Percentiles rank a stretch among this genome's conserved stretches.
Conservation (phyloP, 2,113 vertebrate species). For the Albula glossodonta region DNA sequence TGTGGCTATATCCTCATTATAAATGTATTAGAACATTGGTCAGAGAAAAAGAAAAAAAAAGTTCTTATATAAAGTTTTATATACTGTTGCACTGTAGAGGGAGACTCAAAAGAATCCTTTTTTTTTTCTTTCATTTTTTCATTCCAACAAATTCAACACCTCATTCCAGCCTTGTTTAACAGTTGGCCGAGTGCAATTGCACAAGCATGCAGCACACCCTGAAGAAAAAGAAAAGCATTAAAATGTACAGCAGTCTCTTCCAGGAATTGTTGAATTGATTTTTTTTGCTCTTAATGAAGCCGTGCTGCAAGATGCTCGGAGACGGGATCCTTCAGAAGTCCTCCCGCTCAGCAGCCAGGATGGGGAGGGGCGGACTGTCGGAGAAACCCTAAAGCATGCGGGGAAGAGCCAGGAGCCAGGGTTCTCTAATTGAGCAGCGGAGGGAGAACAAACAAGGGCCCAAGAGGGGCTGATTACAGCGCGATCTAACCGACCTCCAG, state of each 20-base stretch:
- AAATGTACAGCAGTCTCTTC: not conserved
- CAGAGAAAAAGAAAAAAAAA: not conserved
- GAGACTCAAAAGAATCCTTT: not conserved
- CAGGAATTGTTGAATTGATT: not conserved
- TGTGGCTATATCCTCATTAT: not conserved
- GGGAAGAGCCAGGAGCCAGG: slow-evolving; percentile 15
- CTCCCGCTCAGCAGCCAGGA: too few species aligned
- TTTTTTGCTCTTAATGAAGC: not conserved
- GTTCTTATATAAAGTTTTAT: not conserved
- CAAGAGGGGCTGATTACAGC: not conserved
- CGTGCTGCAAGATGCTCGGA: not conserved
- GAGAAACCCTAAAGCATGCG: slow-evolving; percentile 20
- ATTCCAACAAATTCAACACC: slow-evolving; percentile 12
- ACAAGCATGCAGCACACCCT: not conserved
- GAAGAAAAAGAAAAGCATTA: not conserved
- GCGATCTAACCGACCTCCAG: not conserved
- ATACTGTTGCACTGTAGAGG: not conserved
- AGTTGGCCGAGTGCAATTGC: slow-evolving; percentile 15
- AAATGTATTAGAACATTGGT: not conserved
- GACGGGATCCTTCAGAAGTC: not conserved
- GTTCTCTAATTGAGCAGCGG: slow-evolving; percentile 16
- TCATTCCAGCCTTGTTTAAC: slow-evolving; percentile 6
- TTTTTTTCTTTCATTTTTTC: not conserved
- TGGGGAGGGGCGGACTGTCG: not conserved
- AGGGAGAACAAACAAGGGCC: not conserved